Percentiles rank a stretch among this genome's conserved stretches.
phyloP scores from a whole-genome alignment of 2,888 invertebrate genomes.

The Glaucopsyche alexis region DNA sequence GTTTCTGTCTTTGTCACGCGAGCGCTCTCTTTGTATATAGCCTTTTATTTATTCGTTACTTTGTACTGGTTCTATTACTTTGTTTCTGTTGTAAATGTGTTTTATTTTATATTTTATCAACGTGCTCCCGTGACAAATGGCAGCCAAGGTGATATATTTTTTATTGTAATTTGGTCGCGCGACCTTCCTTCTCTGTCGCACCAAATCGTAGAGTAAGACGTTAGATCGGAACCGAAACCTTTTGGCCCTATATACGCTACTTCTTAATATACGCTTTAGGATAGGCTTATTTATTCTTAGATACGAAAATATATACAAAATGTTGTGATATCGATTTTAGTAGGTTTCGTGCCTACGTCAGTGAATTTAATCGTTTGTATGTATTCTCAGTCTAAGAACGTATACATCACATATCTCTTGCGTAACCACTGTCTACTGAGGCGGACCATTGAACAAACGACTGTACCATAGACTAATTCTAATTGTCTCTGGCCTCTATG shows the following conservation, averaged over 20 bases:
- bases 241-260: constrained; percentile 59
- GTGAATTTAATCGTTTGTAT: constrained; percentile 40
- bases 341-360: constrained; percentile 31
- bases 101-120: constrained; percentile 40
- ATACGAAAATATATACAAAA: constrained; percentile 41
- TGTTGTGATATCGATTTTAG: constrained; percentile 43
- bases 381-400: constrained; percentile 47
- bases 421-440: constrained; percentile 69
- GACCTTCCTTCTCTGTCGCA: constrained; percentile 37
- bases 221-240: neutral
- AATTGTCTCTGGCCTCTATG: constrained; percentile 23
- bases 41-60: constrained; percentile 41
- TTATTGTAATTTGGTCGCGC: constrained; percentile 48
- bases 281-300: constrained; percentile 57
- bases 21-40: constrained; percentile 58
- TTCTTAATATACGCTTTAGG: constrained; percentile 69
- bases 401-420: constrained; percentile 75
- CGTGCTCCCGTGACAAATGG: constrained; percentile 53
- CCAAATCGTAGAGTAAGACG: constrained; percentile 23
- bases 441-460: constrained; percentile 59
- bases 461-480: constrained; percentile 32
- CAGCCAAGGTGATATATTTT: constrained; percentile 65
- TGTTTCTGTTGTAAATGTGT: constrained; percentile 36
- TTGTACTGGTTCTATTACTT: constrained; percentile 34
- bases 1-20: constrained; percentile 54